Conservation (phyloP, 2,797 vertebrate species). For the Peromyscus melanophrys region DNA sequence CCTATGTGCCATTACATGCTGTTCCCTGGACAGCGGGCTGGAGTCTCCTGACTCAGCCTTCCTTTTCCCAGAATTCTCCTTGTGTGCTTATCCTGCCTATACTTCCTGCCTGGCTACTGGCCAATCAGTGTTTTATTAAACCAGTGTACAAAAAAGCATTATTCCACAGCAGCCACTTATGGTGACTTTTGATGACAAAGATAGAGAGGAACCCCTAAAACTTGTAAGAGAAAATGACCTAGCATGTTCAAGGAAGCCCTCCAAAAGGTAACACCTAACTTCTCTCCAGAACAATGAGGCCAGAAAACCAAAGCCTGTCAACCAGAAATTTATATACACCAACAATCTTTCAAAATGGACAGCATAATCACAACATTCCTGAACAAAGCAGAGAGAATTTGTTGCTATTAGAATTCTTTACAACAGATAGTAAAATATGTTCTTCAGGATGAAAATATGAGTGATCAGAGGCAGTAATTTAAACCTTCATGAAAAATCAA, state of each 20-base stretch:
- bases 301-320: neutral
- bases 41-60: too few species aligned
- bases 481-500: neutral
- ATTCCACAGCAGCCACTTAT: neutral
- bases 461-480: neutral
- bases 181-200: neutral
- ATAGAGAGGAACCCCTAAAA: slow-evolving; percentile 3
- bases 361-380: neutral
- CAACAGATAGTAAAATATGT: neutral
- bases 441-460: neutral
- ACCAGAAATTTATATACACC: neutral
- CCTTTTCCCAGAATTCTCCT: too few species aligned
- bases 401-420: neutral
- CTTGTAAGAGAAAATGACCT: neutral
- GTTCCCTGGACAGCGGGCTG: too few species aligned
- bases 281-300: neutral
- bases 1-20: too few species aligned
- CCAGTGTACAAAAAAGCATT: too few species aligned
- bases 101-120: too few species aligned
- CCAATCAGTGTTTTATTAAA: too few species aligned
- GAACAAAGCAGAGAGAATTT: neutral
- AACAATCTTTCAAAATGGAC: neutral
- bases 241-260: neutral
- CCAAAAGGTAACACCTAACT: neutral
- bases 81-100: too few species aligned